Conservation (phyloP, 2,888 invertebrate species). For the Anthoptus insignis region DNA sequence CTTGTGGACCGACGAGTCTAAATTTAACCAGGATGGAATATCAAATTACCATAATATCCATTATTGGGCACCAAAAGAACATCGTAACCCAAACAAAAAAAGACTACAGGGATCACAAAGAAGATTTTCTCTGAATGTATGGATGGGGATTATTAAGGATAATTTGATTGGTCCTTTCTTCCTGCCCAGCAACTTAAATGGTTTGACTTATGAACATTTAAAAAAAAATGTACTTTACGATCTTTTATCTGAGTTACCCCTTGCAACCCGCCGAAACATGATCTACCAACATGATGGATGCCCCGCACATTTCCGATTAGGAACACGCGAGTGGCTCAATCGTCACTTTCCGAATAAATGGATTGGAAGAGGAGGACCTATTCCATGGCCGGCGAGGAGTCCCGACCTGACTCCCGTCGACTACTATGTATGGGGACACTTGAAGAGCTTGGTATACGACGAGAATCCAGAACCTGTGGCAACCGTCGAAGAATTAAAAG, state of each 20-base stretch:
- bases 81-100: slow-evolving; percentile 32
- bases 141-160: slow-evolving; percentile 52
- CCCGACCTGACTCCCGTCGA: slow-evolving; percentile 34
- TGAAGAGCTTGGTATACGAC: slow-evolving; percentile 22
- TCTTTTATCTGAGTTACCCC: background rate
- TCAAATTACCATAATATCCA: slow-evolving; percentile 46
- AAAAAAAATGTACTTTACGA: background rate
- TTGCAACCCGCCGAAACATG: background rate
- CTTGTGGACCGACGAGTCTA: slow-evolving; percentile 28
- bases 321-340: too few species aligned
- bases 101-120: slow-evolving; percentile 49
- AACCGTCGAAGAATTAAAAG: background rate
- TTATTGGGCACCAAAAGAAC: slow-evolving; percentile 44
- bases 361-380: slow-evolving; percentile 41
- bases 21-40: slow-evolving; percentile 48
- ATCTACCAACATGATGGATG: background rate
- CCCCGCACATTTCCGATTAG: background rate
- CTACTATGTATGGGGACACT: slow-evolving; percentile 26
- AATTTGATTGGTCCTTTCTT: slow-evolving; percentile 52
- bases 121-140: slow-evolving; percentile 50
- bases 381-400: slow-evolving; percentile 39
- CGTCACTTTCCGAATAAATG: slow-evolving; percentile 40
- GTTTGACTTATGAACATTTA: slow-evolving; percentile 39
- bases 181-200: slow-evolving; percentile 52
- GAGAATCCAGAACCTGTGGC: background rate